Evolutionary conservation across 1,140 invertebrate genomes (phyloP).

Genomic region (Mizuhopecten yessoensis): DNA sequence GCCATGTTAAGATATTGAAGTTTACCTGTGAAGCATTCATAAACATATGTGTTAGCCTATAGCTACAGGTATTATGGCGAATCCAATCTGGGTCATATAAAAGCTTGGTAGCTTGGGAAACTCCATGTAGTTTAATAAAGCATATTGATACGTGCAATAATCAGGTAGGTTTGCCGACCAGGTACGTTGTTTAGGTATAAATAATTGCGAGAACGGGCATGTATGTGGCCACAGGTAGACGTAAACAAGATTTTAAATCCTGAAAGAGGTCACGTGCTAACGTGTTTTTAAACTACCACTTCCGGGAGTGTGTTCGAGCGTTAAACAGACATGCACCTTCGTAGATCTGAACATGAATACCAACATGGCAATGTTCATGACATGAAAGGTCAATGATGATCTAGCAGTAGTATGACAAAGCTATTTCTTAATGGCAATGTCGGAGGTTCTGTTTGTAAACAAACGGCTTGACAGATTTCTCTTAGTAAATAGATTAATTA

Average conservation of each 20-base stretch:
- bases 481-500: too few species aligned
- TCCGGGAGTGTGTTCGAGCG: not conserved
- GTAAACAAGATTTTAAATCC: not conserved
- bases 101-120: conserved; percentile 8
- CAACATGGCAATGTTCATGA: too few species aligned
- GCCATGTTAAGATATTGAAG: not conserved
- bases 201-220: not conserved
- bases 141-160: not conserved
- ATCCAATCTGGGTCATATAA: not conserved
- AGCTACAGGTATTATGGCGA: not conserved
- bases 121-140: not conserved
- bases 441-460: too few species aligned
- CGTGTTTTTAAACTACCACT: not conserved
- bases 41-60: not conserved
- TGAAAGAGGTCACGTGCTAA: not conserved
- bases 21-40: conserved; percentile 1
- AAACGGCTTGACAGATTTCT: too few species aligned
- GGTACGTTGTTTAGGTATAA: not conserved
- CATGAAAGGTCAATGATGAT: too few species aligned
- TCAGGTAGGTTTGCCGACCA: not conserved
- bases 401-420: too few species aligned
- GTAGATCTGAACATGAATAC: too few species aligned
- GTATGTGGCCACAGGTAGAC: not conserved
- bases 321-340: not conserved
- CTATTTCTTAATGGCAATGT: too few species aligned